Evolutionary conservation across 2,797 vertebrate species (phyloP), one percentile per base, ranked within the genome.

Genomic region (Sparus aurata): DNA sequence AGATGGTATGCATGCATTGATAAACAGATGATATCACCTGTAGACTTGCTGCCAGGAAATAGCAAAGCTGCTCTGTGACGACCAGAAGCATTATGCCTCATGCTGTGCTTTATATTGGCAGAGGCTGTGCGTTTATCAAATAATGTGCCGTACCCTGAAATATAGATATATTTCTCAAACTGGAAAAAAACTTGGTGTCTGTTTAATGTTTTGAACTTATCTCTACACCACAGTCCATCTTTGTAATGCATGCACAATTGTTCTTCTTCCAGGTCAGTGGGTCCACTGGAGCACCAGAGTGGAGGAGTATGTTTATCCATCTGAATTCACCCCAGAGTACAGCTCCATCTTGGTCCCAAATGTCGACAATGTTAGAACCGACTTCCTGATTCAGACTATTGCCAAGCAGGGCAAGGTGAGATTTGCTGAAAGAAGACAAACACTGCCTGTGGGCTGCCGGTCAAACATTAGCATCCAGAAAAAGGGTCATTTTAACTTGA

Each of bases 381-480:
- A 98, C 87, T 99, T 98, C 87, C 94, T 99, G 49, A 98, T 99
- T 80, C 94, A 96, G 83, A 98, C 96, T 60, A 95, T 99, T 0
- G 96, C 97, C 11, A 98, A 97, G 80, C 98, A 99, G 93, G 96
- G 97, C 84, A 99, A 98, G 97, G 98, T 99, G 94, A 66, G 84
- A 17, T 45, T 41, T 79, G 30, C 43, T 25, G 10, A 16, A 62
- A 17, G 3, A 60, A 47, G 58, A 45, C 27, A 38, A 15, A 16
- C 3, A 10, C 2, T 54, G 2, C 54, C 3, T 46, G 9, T 47
- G 12, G 34, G 22, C n/a, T 2, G 38, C 38, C 34, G 38, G 38
- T 38, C 38, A 38, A 38, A 38, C 38, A 38, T 38, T 38, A 38
- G 38, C 38, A 38, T 38, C 38, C 10, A 38, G 38, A 11, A 10